Evolutionary conservation across 2,113 vertebrate genomes (phyloP).

Genomic region (Phycodurus eques): DNA sequence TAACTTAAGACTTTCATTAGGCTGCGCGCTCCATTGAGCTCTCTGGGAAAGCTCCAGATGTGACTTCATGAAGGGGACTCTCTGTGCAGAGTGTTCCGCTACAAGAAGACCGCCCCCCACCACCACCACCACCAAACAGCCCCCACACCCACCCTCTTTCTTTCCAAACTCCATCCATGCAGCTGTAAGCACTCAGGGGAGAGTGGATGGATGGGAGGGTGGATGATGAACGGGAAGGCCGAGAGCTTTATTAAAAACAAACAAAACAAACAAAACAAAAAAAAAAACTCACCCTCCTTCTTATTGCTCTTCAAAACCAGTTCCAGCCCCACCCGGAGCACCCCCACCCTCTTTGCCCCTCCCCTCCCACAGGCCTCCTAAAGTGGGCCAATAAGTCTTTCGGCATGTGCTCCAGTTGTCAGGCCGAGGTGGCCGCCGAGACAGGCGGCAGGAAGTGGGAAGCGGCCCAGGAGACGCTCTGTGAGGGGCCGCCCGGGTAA

Average conservation of each 20-base stretch:
- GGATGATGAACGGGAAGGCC: conserved; percentile 19
- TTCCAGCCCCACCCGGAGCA: conserved; percentile 49
- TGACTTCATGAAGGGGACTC: conserved; percentile 70
- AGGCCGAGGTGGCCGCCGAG: conserved; percentile 65
- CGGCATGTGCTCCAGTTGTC: conserved; percentile 64
- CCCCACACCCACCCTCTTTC: conserved; percentile 5
- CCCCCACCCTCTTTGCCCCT: conserved; percentile 13
- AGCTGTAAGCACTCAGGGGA: conserved; percentile 71
- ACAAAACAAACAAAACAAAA: conserved; percentile 16
- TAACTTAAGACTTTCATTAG: conserved; percentile 70
- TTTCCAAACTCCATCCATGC: conserved; percentile 36
- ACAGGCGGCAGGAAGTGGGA: conserved; percentile 67
- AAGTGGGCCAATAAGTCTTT: conserved; percentile 70
- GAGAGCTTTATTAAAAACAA: conserved; percentile 60
- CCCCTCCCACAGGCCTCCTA: conserved; percentile 47
- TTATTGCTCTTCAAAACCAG: conserved; percentile 26
- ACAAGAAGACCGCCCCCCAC: background rate
- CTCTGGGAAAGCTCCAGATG: conserved; percentile 70
- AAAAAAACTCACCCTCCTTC: conserved; percentile 39
- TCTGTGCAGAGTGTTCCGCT: conserved; percentile 58
- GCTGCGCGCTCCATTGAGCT: conserved; percentile 57
- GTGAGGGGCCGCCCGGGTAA: conserved; percentile 65
- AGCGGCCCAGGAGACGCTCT: conserved; percentile 60
- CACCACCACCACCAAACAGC: conserved; percentile 10
- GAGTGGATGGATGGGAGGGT: conserved; percentile 33